These are phyloP conservation scores for Tamias sibiricus DNA, from an alignment of 2,113 vertebrate genomes.

Conservation along the genomic window DNA sequence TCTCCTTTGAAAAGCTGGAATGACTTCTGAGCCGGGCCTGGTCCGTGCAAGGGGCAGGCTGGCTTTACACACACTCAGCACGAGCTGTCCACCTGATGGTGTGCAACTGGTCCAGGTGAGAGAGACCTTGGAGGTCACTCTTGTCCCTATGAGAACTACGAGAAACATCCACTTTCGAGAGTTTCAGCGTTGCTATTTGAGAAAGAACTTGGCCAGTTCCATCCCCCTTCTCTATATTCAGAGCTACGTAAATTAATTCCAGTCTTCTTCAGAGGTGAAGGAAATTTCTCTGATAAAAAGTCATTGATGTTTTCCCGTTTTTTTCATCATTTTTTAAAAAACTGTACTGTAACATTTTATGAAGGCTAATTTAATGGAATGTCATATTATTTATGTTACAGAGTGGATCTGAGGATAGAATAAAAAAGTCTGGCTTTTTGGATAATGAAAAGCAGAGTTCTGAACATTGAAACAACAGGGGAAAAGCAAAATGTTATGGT, in stretches of 20 bases:
- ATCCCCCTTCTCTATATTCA: constrained; percentile 40
- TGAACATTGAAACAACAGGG: neutral
- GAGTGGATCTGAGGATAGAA: neutral
- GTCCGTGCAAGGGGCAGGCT: neutral
- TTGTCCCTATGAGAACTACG: neutral
- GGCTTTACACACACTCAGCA: constrained; percentile 47
- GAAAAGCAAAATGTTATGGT: neutral
- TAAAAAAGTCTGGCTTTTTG: neutral
- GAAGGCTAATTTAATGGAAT: constrained; percentile 39
- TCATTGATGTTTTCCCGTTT: constrained; percentile 73
- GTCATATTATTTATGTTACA: constrained; percentile 35
- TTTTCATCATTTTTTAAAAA: constrained; percentile 74
- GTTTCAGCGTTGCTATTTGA: constrained; percentile 33
- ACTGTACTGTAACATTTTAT: neutral
- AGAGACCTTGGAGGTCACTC: constrained; percentile 35
- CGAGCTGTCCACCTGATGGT: neutral
- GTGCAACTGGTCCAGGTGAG: neutral
- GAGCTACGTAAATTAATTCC: constrained; percentile 76
- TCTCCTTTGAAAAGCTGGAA: constrained; percentile 69
- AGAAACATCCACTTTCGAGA: constrained; percentile 45
- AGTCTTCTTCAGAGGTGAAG: constrained; percentile 68
- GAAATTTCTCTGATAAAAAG: constrained; percentile 80
- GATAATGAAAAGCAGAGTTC: constrained; percentile 66
- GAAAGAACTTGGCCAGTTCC: constrained; percentile 42
- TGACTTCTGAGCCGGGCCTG: constrained; percentile 68